Evolutionary conservation across 2,888 invertebrate genomes (phyloP).

Genomic region (Dynastes hyllus): DNA sequence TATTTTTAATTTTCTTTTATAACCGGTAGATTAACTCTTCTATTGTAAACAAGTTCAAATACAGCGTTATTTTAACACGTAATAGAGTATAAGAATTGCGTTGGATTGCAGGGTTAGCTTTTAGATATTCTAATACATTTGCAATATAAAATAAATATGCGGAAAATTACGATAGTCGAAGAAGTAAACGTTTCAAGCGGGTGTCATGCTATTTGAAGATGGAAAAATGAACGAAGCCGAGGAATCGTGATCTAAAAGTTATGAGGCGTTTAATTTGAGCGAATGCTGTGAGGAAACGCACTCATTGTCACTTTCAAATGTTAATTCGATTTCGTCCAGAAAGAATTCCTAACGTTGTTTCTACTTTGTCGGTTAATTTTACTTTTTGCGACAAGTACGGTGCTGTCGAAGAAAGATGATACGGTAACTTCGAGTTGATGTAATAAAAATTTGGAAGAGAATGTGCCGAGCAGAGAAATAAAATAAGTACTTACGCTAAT

Average conservation of each 20-base stretch:
- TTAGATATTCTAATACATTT: background rate
- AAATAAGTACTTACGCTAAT: no score
- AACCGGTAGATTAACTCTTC: no score
- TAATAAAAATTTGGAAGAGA: no score
- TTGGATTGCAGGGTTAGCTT: no score
- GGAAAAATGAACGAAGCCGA: slow-evolving; percentile 12
- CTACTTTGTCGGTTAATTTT: slow-evolving; percentile 22
- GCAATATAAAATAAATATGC: slow-evolving; percentile 7
- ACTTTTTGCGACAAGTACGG: no score
- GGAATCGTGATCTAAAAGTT: slow-evolving; percentile 28
- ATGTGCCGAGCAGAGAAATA: no score
- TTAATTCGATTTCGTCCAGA: slow-evolving; percentile 16
- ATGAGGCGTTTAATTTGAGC: slow-evolving; percentile 20
- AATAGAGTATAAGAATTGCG: no score
- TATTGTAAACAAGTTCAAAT: no score
- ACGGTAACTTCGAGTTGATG: no score
- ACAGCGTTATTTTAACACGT: no score
- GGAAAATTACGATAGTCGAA: slow-evolving; percentile 6
- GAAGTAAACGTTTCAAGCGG: slow-evolving; percentile 11
- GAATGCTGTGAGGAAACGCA: background rate
- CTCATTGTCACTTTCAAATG: slow-evolving; percentile 8
- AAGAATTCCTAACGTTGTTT: slow-evolving; percentile 4
- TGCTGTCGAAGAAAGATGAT: no score
- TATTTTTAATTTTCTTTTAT: no score
- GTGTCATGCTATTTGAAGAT: slow-evolving; percentile 10